phyloP scores from a whole-genome alignment of 2,888 invertebrate genomes.

The Philonicus albiceps region DNA sequence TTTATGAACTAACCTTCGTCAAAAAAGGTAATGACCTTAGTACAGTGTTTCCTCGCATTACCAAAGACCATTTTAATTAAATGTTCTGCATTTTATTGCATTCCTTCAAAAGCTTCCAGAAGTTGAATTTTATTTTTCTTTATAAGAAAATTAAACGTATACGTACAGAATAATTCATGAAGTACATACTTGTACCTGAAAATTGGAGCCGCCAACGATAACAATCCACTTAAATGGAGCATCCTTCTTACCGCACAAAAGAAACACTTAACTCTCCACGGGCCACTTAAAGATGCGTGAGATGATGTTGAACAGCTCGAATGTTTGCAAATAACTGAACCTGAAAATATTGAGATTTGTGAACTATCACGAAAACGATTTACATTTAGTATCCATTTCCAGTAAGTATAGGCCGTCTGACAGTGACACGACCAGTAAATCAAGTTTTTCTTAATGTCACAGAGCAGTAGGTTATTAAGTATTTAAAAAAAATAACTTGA shows the following conservation, averaged over 20 bases:
- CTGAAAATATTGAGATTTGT: not conserved
- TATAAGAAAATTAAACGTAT: not conserved
- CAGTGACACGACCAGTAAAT: conserved; percentile 5
- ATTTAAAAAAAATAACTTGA: conserved; percentile 21
- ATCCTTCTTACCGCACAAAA: not conserved
- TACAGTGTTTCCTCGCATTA: not conserved
- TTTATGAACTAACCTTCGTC: not conserved
- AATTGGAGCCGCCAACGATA: not conserved
- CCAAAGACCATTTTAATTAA: not conserved
- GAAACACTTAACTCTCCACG: conserved; percentile 15
- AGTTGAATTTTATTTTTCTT: not conserved
- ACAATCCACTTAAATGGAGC: not conserved
- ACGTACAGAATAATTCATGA: not conserved
- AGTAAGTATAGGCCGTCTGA: not conserved
- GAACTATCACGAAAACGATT: conserved; percentile 16
- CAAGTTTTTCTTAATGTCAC: conserved; percentile 23
- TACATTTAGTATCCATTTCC: not conserved
- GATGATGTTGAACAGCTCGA: not conserved
- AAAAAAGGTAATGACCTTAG: not conserved
- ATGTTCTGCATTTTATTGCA: not conserved
- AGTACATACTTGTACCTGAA: not conserved
- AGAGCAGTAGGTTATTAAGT: conserved; percentile 8
- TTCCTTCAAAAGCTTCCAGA: not conserved
- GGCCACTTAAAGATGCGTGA: conserved; percentile 20
- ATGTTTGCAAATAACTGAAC: conserved; percentile 10